phyloP scores from a whole-genome alignment of 2,113 vertebrate genomes.

The Elaphurus davidianus region DNA sequence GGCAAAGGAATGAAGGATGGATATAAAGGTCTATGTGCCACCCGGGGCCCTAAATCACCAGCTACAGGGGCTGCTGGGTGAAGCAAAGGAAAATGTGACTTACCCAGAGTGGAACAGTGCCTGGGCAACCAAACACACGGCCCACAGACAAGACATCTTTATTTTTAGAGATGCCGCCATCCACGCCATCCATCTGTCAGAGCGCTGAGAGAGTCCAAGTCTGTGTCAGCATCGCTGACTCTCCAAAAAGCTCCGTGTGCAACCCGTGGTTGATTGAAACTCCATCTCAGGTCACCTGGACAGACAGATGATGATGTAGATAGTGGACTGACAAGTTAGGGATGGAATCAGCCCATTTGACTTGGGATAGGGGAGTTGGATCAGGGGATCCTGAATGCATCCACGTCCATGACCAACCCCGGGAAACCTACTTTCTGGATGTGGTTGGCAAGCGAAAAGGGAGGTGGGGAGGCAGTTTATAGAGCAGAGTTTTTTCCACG shows the following conservation, averaged over 20 bases:
- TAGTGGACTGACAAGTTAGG: background rate
- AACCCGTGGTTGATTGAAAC: background rate
- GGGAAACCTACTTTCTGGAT: background rate
- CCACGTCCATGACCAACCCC: background rate
- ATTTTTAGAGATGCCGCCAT: background rate
- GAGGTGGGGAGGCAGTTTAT: background rate
- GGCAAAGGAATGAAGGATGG: slow-evolving; percentile 22
- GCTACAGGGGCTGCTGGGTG: background rate
- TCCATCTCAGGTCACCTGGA: background rate
- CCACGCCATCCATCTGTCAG: background rate
- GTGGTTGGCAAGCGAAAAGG: background rate
- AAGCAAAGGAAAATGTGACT: slow-evolving; percentile 33
- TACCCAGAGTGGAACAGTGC: background rate
- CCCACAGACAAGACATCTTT: background rate
- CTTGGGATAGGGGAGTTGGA: background rate
- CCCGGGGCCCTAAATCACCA: background rate
- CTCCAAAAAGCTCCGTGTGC: background rate
- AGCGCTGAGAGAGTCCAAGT: fast-evolving
- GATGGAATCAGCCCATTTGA: background rate
- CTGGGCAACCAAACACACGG: background rate
- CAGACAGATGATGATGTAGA: background rate
- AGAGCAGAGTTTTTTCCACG: background rate
- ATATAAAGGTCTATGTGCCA: background rate
- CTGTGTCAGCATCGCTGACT: background rate
- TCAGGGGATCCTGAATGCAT: background rate